Base-by-base conservation (phyloP, 1,140 invertebrate species). In the Listronotus bonariensis region DNA sequence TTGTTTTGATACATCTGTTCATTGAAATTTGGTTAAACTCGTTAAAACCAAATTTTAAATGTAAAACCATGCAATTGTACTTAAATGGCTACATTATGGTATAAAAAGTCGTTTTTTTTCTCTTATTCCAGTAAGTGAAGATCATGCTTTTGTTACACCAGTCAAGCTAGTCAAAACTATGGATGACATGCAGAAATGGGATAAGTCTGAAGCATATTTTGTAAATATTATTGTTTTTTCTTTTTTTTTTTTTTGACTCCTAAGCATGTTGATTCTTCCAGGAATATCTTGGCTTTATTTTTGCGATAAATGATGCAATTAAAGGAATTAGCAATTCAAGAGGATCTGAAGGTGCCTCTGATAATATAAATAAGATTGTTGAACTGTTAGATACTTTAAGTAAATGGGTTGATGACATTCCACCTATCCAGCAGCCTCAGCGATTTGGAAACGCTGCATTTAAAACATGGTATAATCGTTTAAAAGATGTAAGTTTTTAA, bases 371-470 rank as follows among this genome's bases (percentile, higher is more conserved):
- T 48, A 88, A 88, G 70, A 72, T 96, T 15, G 55, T 92, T 3
- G 70, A 78, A 0, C 75, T 97, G 63, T 80, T 98, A 38, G 85
- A 92, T 18, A 87, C 84, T 72, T 80, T 98, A 62, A 85, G 89
- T 65, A 78, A 83, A 59, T 86, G 91, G 80, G 87, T 97, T 63
- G 87, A 91, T 74, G 88, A 96, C 69, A 93, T 89, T 68, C 95
- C 94, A 41, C 93, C 95, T 0, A 84, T 95, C 49, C 91, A 97
- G 66, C 95, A 98, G 76, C 95, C 95, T 2, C 95, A 97, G 78
- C 82, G 97, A 67, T 99, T 98, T 87, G 97, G 97, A 11, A 98
- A 99, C 78, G 91, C 91, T 78, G 92, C 97, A 2, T 99, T 96
- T 79, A 85, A 89, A 69, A 84, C 82, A 20, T 99, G 93, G 90